Evolutionary conservation across 1,140 invertebrate genomes (phyloP).

Genomic region (Brachystomella parvula): DNA sequence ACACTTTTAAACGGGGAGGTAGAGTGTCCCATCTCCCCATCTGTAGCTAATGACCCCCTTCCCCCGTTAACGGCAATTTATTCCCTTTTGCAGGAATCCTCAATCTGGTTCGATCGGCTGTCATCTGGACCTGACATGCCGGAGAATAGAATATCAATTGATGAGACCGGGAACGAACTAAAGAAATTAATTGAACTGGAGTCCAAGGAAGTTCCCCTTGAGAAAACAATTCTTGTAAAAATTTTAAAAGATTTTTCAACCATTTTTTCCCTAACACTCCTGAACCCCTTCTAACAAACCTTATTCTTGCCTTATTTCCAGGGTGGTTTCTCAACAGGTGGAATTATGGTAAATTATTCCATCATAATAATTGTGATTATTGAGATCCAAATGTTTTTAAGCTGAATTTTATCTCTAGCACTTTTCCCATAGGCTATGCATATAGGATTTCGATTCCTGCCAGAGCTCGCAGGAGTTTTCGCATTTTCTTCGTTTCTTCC

Average conservation of each 20-base stretch:
- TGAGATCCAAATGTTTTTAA: not conserved
- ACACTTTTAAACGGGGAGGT: slow-evolving; percentile 54
- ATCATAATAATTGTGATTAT: not conserved
- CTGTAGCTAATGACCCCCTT: too few relatives aligned
- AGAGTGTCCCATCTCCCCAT: slow-evolving; percentile 37
- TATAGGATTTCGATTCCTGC: slow-evolving; percentile 53
- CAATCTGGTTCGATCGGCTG: slow-evolving; percentile 62
- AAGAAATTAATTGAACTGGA: slow-evolving; percentile 58
- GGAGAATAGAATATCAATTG: slow-evolving; percentile 54
- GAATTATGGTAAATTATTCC: slow-evolving; percentile 38
- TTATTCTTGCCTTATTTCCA: too few relatives aligned
- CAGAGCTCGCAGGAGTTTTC: slow-evolving; percentile 58
- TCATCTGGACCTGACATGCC: slow-evolving; percentile 51
- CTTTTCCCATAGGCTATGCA: slow-evolving; percentile 53
- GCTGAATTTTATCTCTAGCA: not conserved
- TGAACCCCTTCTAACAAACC: too few relatives aligned
- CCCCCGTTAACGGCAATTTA: not conserved
- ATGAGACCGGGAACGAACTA: slow-evolving; percentile 50
- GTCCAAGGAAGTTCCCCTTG: slow-evolving; percentile 52
- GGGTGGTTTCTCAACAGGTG: slow-evolving; percentile 72
- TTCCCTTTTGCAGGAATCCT: not conserved
- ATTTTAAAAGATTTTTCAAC: slow-evolving; percentile 19
- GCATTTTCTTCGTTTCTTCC: slow-evolving; percentile 64
- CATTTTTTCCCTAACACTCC: too few relatives aligned
- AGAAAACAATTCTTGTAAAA: slow-evolving; percentile 59